Conservation (phyloP, 2,113 vertebrate species). For the Myodes glareolus region DNA sequence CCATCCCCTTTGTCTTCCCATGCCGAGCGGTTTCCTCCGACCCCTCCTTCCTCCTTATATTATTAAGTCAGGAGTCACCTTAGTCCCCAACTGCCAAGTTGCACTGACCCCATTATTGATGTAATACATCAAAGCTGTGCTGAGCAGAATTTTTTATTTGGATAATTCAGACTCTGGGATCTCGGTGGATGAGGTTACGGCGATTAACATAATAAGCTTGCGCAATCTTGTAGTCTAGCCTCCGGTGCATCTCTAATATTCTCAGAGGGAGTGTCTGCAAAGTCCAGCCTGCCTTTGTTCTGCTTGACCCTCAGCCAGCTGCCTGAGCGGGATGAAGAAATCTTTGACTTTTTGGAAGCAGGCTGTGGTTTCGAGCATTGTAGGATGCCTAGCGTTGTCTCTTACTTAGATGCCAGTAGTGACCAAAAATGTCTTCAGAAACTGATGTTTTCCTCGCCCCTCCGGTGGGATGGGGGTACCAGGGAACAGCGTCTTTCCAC, state of each 20-base stretch:
- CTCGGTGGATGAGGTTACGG: background rate
- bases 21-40: rapidly evolving
- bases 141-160: background rate
- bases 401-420: background rate
- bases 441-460: background rate
- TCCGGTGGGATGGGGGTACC: background rate
- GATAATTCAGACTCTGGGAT: background rate
- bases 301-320: background rate
- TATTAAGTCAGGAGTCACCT: background rate
- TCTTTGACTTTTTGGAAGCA: background rate
- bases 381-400: background rate
- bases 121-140: background rate
- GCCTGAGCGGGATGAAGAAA: too few species aligned
- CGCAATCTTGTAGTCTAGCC: background rate
- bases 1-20: background rate
- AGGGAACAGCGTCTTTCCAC: background rate
- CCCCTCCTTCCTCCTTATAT: background rate
- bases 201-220: background rate
- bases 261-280: background rate
- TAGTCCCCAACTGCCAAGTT: background rate
- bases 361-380: background rate
- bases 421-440: background rate
- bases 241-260: background rate
- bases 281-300: rapidly evolving
- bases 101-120: background rate